Evolutionary conservation across 2,888 invertebrate species (phyloP), one percentile per base, ranked within the genome.

Genomic region (Drosophila helvetica): DNA sequence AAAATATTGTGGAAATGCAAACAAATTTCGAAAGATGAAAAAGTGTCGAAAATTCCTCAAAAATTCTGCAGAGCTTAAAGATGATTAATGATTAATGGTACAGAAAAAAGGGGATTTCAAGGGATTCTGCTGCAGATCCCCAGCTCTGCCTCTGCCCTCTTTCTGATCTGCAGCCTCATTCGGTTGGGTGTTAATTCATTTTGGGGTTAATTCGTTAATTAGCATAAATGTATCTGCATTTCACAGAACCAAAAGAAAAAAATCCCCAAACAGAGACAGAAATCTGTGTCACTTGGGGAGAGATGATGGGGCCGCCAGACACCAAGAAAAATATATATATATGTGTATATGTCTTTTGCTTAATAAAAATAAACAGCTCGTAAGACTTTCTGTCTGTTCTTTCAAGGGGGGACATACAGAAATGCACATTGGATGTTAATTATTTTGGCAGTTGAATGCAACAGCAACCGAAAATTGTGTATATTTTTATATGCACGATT

Each of bases 201-300:
- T 75, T 86, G 77, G 85, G 38, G 38, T 38, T 38, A 38, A 38
- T 38, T 38, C 38, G 87, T 87, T 81, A 81, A 87, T 87, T 87
- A 76, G 70, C 70, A 47, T 57, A 51, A 42, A 67, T 54, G 55
- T 67, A 73, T 53, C 33, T 65, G 70, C 66, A 79, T 71, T 82
- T 85, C 64, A 71, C 79, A 63, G 65, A 62, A 43, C 46, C 46
- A 27, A 53, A 55, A 43, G 10, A 12, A 27, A 9, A 30, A 30
- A 30, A 30, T 30, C 18, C 33, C 15, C 12, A 15, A 30, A 38
- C 5, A 33, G 12, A 65, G 15, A 17, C 57, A 0, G 60, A 60
- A 71, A 80, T 68, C 78, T 83, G 80, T 80, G 86, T 86, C 86
- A 86, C 25, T 15, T 38, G 67, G 62, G 57, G 55, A 82, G 80